Evolutionary conservation across 2,888 invertebrate genomes (phyloP).

Genomic region (Drosophila mulleri): DNA sequence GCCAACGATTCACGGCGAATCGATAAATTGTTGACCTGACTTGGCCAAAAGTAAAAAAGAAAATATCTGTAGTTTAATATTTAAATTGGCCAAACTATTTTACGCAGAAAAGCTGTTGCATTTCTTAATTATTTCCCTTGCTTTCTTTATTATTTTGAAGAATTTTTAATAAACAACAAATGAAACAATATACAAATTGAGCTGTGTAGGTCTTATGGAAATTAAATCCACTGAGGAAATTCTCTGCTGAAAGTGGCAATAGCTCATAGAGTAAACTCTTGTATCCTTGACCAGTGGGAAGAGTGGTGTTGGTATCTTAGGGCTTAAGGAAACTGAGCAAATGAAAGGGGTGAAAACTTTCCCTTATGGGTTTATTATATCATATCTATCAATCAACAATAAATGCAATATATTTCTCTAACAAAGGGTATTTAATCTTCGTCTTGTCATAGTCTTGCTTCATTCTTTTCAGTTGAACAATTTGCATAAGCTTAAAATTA

Average conservation of each 20-base stretch:
- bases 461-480: not conserved
- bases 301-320: too few species aligned
- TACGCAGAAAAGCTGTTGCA: not conserved
- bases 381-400: not conserved
- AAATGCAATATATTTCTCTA: not conserved
- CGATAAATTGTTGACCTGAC: conserved; percentile 2
- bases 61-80: not conserved
- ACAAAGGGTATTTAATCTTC: not conserved
- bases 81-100: not conserved
- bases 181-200: too few species aligned
- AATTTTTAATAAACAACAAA: not conserved
- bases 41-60: not conserved
- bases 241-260: not conserved
- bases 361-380: too few species aligned
- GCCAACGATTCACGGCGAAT: not conserved
- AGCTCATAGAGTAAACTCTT: too few species aligned
- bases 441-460: not conserved
- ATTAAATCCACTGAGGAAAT: not conserved
- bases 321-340: too few species aligned
- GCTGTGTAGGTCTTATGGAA: not conserved
- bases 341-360: too few species aligned
- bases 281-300: too few species aligned
- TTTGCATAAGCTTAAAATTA: not conserved
- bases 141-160: not conserved
- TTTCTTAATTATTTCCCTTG: not conserved